phyloP scores from a whole-genome alignment of 2,797 vertebrate genomes.

The Sylvia borin region DNA sequence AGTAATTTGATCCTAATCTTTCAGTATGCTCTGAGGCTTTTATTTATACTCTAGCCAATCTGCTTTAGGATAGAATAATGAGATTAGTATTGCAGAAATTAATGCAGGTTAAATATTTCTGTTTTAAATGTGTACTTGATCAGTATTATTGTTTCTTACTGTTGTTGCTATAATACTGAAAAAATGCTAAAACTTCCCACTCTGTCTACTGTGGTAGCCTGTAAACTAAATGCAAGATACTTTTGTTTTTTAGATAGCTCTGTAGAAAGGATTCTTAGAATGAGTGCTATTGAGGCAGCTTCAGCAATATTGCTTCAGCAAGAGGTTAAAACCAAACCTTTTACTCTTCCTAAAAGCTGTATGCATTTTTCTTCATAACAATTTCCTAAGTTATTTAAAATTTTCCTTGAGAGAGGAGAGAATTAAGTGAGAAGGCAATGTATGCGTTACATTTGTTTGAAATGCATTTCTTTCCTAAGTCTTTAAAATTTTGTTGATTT shows the following conservation, averaged over 20 bases:
- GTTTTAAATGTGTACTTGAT: background rate
- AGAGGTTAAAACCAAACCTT: background rate
- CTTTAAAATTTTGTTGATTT: background rate
- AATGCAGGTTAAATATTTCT: background rate
- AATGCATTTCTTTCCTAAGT: background rate
- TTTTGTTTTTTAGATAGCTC: background rate
- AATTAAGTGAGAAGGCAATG: background rate
- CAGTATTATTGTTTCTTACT: background rate
- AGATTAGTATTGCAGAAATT: background rate
- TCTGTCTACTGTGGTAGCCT: background rate
- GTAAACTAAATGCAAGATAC: background rate
- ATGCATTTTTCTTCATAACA: background rate
- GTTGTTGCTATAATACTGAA: background rate
- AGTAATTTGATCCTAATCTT: background rate
- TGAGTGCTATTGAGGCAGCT: background rate
- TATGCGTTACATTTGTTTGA: background rate
- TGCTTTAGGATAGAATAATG: background rate
- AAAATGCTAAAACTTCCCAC: background rate
- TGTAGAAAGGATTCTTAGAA: background rate
- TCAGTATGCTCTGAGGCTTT: background rate
- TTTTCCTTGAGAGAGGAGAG: background rate
- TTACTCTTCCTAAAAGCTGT: background rate
- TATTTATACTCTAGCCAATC: background rate
- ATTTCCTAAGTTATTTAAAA: background rate
- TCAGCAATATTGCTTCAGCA: background rate